Evolutionary conservation across 2,888 invertebrate species (phyloP).

Genomic region (Hydropsyche betteni): DNA sequence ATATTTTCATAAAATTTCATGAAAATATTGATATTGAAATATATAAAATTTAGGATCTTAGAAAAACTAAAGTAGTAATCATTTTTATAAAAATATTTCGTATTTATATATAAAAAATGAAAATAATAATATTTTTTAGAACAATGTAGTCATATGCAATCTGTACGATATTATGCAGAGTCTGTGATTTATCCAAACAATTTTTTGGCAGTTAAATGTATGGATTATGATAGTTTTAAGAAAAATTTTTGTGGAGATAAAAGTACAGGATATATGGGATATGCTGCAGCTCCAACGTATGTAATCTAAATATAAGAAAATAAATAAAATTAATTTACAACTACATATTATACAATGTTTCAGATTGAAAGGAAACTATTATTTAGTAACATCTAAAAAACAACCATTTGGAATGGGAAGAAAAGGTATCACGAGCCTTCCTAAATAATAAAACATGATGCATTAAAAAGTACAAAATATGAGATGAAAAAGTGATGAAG

Average conservation of each 20-base stretch:
- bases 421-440: slow-evolving; percentile 33
- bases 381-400: slow-evolving; percentile 44
- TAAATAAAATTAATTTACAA: neutral
- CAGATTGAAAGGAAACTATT: slow-evolving; percentile 47
- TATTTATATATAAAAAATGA: neutral
- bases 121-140: slow-evolving; percentile 55
- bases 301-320: slow-evolving; percentile 44
- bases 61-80: neutral
- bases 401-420: slow-evolving; percentile 46
- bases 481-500: neutral
- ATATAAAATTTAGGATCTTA: too few species aligned
- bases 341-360: slow-evolving; percentile 35
- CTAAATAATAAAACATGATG: slow-evolving; percentile 5
- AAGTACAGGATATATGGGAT: slow-evolving; percentile 58
- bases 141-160: slow-evolving; percentile 65
- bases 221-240: slow-evolving; percentile 60
- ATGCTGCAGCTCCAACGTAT: slow-evolving; percentile 55
- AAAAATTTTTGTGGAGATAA: slow-evolving; percentile 58
- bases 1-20: neutral
- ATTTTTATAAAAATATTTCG: neutral
- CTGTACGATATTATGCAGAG: slow-evolving; percentile 63
- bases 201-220: slow-evolving; percentile 58
- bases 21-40: neutral
- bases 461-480: neutral
- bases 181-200: slow-evolving; percentile 57